phyloP scores from a whole-genome alignment of 2,113 vertebrate species.

The Apodemus speciosus region DNA sequence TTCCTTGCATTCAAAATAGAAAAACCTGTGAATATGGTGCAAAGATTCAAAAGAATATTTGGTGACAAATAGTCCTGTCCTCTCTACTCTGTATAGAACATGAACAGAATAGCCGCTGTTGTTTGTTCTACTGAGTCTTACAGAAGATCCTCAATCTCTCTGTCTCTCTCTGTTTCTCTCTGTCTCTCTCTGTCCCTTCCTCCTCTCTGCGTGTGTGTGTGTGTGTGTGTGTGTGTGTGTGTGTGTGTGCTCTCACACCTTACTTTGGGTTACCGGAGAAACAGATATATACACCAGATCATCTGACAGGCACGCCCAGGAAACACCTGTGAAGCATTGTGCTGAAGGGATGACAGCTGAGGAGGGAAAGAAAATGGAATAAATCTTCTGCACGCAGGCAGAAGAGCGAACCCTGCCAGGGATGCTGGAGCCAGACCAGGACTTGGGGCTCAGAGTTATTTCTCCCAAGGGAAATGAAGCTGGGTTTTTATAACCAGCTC shows the following conservation, averaged over 20 bases:
- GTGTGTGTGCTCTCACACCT: not conserved
- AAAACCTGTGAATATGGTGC: not conserved
- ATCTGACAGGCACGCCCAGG: not conserved
- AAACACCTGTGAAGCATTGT: not conserved
- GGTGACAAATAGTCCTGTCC: not conserved
- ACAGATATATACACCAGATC: not conserved
- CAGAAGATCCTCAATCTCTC: not conserved
- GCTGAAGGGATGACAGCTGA: not conserved
- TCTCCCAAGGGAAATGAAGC: constrained; percentile 14
- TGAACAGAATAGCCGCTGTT: not conserved
- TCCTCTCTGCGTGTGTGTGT: not conserved
- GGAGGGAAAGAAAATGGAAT: not conserved
- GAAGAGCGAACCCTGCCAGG: not conserved
- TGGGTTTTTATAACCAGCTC: constrained; percentile 6
- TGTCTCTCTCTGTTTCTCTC: not conserved
- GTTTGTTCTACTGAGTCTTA: not conserved
- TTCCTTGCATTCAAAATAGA: not conserved
- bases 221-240: not conserved
- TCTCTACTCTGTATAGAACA: not conserved
- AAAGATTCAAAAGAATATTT: constrained; percentile 17
- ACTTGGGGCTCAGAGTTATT: constrained; percentile 15
- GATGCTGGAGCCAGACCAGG: not conserved
- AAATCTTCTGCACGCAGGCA: not conserved
- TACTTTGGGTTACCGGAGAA: not conserved
- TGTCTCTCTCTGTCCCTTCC: not conserved